Conservation (phyloP, 2,888 invertebrate genomes). For the Plagiodera versicolora region DNA sequence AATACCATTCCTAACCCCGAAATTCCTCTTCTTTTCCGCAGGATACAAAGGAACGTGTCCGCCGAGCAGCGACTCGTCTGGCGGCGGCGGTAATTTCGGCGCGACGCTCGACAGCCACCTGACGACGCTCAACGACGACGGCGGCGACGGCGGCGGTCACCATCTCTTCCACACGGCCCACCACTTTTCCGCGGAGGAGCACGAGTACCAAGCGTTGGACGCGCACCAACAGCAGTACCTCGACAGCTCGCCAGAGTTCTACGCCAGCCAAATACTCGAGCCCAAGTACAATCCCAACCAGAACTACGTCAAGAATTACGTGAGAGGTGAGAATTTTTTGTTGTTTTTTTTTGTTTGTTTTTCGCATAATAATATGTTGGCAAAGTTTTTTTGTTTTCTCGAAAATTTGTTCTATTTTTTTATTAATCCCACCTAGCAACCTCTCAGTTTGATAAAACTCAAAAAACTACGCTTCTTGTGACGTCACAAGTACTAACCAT, state of each 20-base stretch:
- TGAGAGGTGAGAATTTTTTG: conserved; percentile 72
- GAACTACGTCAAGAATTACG: conserved; percentile 70
- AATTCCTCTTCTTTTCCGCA: conserved; percentile 20
- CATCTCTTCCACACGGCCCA: conserved; percentile 47
- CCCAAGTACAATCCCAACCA: conserved; percentile 69
- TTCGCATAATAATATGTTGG: no score
- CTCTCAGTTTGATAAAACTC: no score
- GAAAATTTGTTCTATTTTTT: no score
- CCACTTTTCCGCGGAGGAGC: conserved; percentile 61
- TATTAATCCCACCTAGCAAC: no score
- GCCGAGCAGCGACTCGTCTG: conserved; percentile 60
- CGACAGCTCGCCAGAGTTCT: conserved; percentile 75
- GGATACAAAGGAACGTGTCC: conserved; percentile 51
- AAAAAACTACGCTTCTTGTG: no score
- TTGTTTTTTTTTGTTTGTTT: conserved; percentile 5
- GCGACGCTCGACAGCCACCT: conserved; percentile 54
- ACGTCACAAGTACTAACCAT: no score
- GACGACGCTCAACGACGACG: conserved; percentile 55
- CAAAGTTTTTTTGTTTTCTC: no score
- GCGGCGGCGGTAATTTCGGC: conserved; percentile 59
- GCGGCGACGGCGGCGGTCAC: conserved; percentile 22
- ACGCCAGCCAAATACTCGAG: conserved; percentile 60
- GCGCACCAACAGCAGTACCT: conserved; percentile 62
- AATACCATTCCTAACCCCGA: no score
- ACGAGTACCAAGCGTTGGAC: conserved; percentile 61